These are phyloP conservation scores for Phortica magna DNA, from an alignment of 2,888 invertebrate genomes.

Conservation along the genomic window DNA sequence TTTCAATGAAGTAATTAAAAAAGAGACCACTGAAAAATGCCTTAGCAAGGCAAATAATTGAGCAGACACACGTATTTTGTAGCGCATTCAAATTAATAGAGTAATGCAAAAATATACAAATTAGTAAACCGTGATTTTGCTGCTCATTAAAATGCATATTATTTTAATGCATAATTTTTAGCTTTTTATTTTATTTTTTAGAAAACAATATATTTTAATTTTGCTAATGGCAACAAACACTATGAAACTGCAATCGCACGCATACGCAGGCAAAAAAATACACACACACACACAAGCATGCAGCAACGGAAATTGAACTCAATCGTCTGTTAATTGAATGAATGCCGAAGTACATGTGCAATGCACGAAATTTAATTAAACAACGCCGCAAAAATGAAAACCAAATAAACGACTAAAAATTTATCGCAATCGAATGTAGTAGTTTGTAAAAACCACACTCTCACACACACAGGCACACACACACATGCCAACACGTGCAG, in stretches of 20 bases:
- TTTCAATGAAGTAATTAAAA: too few relatives aligned
- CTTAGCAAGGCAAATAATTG: too few relatives aligned
- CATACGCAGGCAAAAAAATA: background rate
- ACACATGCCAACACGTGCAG: background rate
- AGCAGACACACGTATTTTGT: too few relatives aligned
- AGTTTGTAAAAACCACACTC: background rate
- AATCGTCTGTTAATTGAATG: background rate
- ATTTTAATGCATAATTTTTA: background rate
- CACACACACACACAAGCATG: background rate
- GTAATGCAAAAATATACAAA: too few relatives aligned
- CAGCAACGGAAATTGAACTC: background rate
- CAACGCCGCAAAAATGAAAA: background rate
- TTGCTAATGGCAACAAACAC: background rate
- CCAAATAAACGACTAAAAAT: background rate
- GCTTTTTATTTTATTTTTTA: background rate
- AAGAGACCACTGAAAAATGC: too few relatives aligned
- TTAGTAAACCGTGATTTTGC: too few relatives aligned
- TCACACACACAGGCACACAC: background rate
- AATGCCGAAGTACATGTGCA: background rate
- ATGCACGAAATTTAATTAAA: background rate
- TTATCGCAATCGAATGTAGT: background rate
- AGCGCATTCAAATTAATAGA: too few relatives aligned
- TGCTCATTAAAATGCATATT: too few relatives aligned
- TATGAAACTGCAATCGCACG: background rate
- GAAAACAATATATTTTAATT: background rate